Evolutionary conservation across 2,888 invertebrate species (phyloP), one percentile per base, ranked within the genome.

Genomic region (Drosophila neutralis): DNA sequence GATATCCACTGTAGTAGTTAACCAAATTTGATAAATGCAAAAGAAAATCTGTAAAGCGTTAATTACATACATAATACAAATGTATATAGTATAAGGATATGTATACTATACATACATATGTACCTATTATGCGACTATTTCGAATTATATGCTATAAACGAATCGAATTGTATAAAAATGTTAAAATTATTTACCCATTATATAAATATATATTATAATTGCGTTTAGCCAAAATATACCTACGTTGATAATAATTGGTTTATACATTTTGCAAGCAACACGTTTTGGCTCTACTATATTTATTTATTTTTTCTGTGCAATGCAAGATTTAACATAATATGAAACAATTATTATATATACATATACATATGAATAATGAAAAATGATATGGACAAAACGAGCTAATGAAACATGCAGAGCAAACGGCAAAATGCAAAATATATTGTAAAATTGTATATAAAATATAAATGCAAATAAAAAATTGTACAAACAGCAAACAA

Each of bases 381-480:
- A 65, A 65, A 60, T 56, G 61, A 68, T 57, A 73, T 66, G 67
- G 80, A 78, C 63, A 76, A 76, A 75, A 76, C 52, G 87, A 85
- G 85, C 78, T 84, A 80, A 69, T 66, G 59, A 80, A 76, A 74
- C 68, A 76, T 71, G 67, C 65, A 76, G 48, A 67, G 57, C 48
- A 69, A 72, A 76, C 54, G 62, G 65, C 64, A 64, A 73, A 60
- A 64, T 53, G 64, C 51, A 63, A 73, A 78, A 69, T 71, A 69
- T 67, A 85, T 79, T 85, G 85, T 84, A 87, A 78, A 84, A 81
- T 87, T 85, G 88, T 85, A 85, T 74, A 85, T 85, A 84, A 78
- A 78, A 82, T 78, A 82, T 87, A 79, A 85, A 85, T 70, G 84
- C 87, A 87, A 85, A 84, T 84, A 86, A 83, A 83, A 80, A 80